Evolutionary conservation across 2,888 invertebrate genomes (phyloP), one percentile per base, ranked within the genome.

Genomic region (Aquatica leii): DNA sequence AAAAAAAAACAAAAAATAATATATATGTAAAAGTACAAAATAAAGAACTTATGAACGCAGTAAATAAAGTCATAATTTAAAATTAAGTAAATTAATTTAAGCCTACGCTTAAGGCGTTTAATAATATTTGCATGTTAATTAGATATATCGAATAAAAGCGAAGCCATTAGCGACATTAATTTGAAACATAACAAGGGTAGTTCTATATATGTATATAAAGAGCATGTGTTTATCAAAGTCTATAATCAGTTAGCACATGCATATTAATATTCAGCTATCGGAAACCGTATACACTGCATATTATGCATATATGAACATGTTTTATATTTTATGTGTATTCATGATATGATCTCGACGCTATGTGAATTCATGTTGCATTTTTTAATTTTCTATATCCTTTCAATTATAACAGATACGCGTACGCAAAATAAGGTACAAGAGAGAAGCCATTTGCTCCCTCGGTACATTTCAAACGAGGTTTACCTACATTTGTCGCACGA

Each of bases 241-340:
- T 60, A 64, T 65, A 68, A 71, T 71, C 71, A 64, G 61, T 67
- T 67, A 58, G 60, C 69, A 62, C 67, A 72, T 72, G 67, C 68
- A 67, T 68, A 72, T 72, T 70, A 70, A 72, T 70, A 70, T 64
- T 64, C 65, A 61, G 59, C 58, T 62, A 64, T 69, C 63, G 67
- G 68, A 70, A 69, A 71, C 68, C 62, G 66, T 60, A 69, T n/a
- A n/a, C 68, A 71, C 71, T 67, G 69, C 68, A 69, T 71, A 72
- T 72, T 72, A 73, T 72, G 69, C 69, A 71, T 68, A 70, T 68
- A 66, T 59, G 69, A 68, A 72, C 70, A 69, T 63, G 70, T 69
- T 71, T 70, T 70, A 69, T 71, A 68, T 71, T 72, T 72, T 72
- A 71, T 72, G 69, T 67, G 66, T 65, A 62, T 54, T 35, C 55